These are phyloP conservation scores for Nephila pilipes DNA, from an alignment of 1,140 invertebrate genomes.

Conservation along the genomic window DNA sequence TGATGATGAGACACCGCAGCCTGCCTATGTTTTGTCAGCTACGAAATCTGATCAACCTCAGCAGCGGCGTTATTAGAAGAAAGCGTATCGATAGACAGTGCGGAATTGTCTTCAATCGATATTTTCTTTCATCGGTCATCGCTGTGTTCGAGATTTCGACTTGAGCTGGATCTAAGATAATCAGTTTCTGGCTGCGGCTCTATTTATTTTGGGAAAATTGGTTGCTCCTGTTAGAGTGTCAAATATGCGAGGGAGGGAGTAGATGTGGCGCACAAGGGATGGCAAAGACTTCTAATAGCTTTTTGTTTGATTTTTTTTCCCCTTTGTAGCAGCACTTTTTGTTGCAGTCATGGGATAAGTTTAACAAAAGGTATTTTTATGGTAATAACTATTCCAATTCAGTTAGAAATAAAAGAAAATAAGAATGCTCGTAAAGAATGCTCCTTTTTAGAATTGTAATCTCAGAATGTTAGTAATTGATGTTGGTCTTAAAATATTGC, in stretches of 20 bases:
- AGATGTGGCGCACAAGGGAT: background rate
- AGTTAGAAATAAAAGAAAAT: background rate
- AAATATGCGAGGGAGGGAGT: background rate
- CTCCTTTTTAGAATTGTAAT: background rate
- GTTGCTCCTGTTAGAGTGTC: background rate
- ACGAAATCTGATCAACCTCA: conserved; percentile 44
- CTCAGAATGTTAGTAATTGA: background rate
- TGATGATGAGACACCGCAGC: conserved; percentile 20
- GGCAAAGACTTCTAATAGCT: background rate
- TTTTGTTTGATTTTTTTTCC: background rate
- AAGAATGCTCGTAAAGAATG: background rate
- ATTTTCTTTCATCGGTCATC: conserved; percentile 42
- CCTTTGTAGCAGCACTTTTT: background rate
- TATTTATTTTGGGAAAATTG: conserved; percentile 47
- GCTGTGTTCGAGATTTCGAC: conserved; percentile 7
- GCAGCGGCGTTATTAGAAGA: background rate
- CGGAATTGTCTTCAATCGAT: conserved; percentile 9
- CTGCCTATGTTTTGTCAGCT: conserved; percentile 38
- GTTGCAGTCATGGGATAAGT: background rate
- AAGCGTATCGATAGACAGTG: conserved; percentile 3
- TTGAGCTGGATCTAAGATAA: conserved; percentile 3
- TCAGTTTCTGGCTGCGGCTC: conserved; percentile 9
- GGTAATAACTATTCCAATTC: background rate
- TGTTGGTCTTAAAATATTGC: no score
- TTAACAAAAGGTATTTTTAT: background rate